Evolutionary conservation across 2,113 vertebrate genomes (phyloP), one percentile per base, ranked within the genome.

Genomic region (Halcyon malimbica): DNA sequence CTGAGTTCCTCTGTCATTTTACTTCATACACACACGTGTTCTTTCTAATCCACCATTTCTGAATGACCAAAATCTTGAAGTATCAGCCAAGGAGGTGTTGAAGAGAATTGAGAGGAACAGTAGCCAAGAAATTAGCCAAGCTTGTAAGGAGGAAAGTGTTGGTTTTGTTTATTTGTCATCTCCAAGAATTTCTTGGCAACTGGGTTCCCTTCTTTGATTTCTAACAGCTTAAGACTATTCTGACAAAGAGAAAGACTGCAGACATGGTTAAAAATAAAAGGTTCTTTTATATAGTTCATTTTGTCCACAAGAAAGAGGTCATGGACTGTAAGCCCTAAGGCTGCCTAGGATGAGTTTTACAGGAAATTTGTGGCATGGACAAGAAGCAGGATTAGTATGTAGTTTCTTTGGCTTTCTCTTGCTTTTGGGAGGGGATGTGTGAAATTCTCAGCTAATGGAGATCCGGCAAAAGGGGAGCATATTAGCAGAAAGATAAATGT

Each of bases 301-400:
- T 87, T 2, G 0, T 67, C 67, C 19, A 24, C 31, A 65, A 28
- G 54, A 56, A 67, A 39, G 39, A 8, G 9, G 21, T 21, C 41
- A 46, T 10, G 3, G 15, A 54, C 23, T 69, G 10, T 28, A 64
- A 48, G 25, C 25, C n/a, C n/a, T 70, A 42, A n/a, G n/a, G 21
- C 46, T 69, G 11, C 26, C 20, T 63, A 0, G 53, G 41, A 44
- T 0, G 0, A 76, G 5, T 83, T 90, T 17, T 71, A 4, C 13
- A 39, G 63, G 23, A 70, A 80, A 62, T 74, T 5, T 59, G 25
- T 80, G 79, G 11, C 37, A 31, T 35, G 13, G n/a, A 44, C 25
- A 67, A 48, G 29, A 77, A 83, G 26, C 37, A 67, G 35, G n/a
- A 46, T 73, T 13, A 25, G 7, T 39, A 54, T 6, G 11, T 41